phyloP scores from a whole-genome alignment of 2,888 invertebrate genomes.

The Tenthredo distinguenda region DNA sequence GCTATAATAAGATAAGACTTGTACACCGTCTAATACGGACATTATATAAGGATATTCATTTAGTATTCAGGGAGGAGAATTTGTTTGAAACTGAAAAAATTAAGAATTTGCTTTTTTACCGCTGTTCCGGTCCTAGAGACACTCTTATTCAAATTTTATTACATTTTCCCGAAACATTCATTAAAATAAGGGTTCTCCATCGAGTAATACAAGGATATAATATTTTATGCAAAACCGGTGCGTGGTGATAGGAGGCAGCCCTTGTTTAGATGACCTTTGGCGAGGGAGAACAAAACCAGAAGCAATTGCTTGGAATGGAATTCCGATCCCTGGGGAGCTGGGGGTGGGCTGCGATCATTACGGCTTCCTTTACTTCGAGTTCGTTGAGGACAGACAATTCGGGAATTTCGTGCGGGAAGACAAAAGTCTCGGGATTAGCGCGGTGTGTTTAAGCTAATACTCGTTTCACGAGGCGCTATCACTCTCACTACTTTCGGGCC shows the following conservation, averaged over 20 bases:
- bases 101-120: neutral
- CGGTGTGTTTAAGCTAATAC: conserved; percentile 57
- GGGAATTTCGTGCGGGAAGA: conserved; percentile 41
- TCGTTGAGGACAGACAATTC: conserved; percentile 38
- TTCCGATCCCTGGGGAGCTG: conserved; percentile 18
- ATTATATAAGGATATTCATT: neutral
- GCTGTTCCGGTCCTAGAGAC: neutral
- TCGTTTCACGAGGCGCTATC: conserved; percentile 59
- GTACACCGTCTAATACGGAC: neutral
- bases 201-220: neutral
- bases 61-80: neutral
- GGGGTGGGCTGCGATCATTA: neutral
- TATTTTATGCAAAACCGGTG: conserved; percentile 14
- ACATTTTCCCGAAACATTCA: neutral
- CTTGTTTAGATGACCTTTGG: neutral
- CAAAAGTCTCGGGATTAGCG: conserved; percentile 51
- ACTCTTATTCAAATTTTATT: neutral
- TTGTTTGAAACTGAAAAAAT: neutral
- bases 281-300: neutral
- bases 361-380: conserved; percentile 31
- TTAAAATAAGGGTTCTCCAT: neutral
- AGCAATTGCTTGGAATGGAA: conserved; percentile 28
- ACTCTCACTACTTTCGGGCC: conserved; percentile 55
- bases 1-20: neutral
- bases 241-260: neutral